These are phyloP conservation scores for Oscheius myriophilus DNA, from an alignment of 2,888 invertebrate species.

Conservation along the genomic window DNA sequence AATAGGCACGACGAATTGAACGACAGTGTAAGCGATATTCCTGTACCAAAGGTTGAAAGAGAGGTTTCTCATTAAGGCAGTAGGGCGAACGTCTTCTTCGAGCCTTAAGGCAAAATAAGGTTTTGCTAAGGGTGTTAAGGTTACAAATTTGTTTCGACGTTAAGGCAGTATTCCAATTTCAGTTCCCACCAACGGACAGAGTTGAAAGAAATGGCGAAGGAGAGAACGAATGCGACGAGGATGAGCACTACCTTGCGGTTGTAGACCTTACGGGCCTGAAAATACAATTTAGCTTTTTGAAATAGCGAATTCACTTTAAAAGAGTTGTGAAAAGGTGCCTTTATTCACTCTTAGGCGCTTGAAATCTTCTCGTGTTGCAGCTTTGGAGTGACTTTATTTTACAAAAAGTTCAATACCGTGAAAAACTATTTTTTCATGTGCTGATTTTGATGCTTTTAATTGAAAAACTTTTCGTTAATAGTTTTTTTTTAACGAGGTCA, in stretches of 20 bases:
- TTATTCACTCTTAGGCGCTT: too few species aligned
- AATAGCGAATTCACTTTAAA: too few species aligned
- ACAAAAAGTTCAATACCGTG: too few species aligned
- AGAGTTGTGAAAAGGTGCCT: too few species aligned
- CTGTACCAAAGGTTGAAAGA: slow-evolving; percentile 53
- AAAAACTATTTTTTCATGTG: too few species aligned
- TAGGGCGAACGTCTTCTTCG: slow-evolving; percentile 51
- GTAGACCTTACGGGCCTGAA: slow-evolving; percentile 1
- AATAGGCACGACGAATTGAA: slow-evolving; percentile 64
- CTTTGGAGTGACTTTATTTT: too few species aligned
- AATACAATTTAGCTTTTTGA: too few species aligned
- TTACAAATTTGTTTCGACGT: slow-evolving; percentile 9
- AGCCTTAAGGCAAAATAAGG: slow-evolving; percentile 29
- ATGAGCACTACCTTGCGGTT: slow-evolving; percentile 32
- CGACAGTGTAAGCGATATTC: slow-evolving; percentile 54
- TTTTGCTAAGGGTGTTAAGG: background rate
- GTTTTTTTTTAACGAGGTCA: too few species aligned
- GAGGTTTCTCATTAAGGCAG: slow-evolving; percentile 49
- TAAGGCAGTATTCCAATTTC: slow-evolving; percentile 41
- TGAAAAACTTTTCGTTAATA: too few species aligned
- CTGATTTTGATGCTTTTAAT: too few species aligned
- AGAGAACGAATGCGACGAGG: slow-evolving; percentile 41
- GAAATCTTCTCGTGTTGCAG: too few species aligned
- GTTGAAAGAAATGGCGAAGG: slow-evolving; percentile 58
- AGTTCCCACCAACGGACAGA: slow-evolving; percentile 62